Conservation (phyloP, 1,140 invertebrate genomes). For the Drosophila miranda region DNA sequence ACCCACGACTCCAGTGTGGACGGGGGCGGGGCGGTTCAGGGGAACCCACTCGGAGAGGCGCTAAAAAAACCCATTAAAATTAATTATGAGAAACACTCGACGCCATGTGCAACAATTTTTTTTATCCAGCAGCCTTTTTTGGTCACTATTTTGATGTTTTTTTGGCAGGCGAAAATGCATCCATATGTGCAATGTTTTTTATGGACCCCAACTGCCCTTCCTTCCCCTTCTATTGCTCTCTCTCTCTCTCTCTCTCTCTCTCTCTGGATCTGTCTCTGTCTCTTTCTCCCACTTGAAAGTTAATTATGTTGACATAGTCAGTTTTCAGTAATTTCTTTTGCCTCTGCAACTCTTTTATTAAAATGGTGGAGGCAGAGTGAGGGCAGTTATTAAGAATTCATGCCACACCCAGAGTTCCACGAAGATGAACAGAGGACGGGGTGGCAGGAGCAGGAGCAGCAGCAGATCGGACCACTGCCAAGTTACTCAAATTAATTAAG, state of each 20-base stretch:
- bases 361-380: slow-evolving; percentile 29
- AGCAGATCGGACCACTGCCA: slow-evolving; percentile 63
- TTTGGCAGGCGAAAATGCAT: slow-evolving; percentile 27
- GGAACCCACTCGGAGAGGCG: slow-evolving; percentile 23
- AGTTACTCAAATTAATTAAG: slow-evolving; percentile 81
- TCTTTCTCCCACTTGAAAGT: slow-evolving; percentile 74
- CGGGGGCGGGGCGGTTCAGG: too few relatives aligned
- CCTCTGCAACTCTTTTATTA: slow-evolving; percentile 59
- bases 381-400: slow-evolving; percentile 75
- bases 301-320: slow-evolving; percentile 81
- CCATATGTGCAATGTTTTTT: slow-evolving; percentile 34
- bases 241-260: slow-evolving; percentile 35
- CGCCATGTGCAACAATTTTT: slow-evolving; percentile 59
- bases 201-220: slow-evolving; percentile 15
- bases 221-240: slow-evolving; percentile 13
- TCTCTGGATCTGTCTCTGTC: slow-evolving; percentile 11
- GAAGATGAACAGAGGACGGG: slow-evolving; percentile 54
- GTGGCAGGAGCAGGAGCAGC: background rate
- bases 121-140: slow-evolving; percentile 16
- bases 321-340: slow-evolving; percentile 72
- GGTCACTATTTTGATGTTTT: slow-evolving; percentile 17
- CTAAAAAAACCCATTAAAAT: slow-evolving; percentile 73
- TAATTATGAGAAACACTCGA: slow-evolving; percentile 77
- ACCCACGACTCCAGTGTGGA: background rate
- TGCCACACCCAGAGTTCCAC: slow-evolving; percentile 63